Base-by-base conservation (phyloP, 2,888 invertebrate genomes). In the Caenorhabditis panamensis region DNA sequence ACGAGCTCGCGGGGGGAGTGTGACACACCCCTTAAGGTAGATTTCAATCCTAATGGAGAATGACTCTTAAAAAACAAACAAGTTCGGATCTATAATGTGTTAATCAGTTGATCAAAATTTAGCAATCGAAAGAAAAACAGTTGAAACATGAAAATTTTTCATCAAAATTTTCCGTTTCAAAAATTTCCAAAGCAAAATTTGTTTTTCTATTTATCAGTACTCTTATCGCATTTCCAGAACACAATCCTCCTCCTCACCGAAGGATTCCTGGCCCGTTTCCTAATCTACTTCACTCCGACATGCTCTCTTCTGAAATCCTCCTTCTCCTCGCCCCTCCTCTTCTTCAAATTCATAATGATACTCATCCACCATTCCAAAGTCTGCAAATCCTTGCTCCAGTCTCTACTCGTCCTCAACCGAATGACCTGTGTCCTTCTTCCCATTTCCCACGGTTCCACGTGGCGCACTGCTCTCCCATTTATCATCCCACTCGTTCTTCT, bases 381-480 rank as follows among this genome's bases (percentile, higher is more conserved):
- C 18, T 69, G 53, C 37, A 69, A 69, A 41, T 69, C 59, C 13
- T 1, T 69, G 6, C 18, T 69, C 6, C 69, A 69, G 28, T 51
- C 61, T n/a, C 20, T 69, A 13, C 31, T 69, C 11, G 69, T 69
- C 18, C 41, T 69, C 20, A 69, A 69, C 20, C 69, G 69, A 22
- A 69, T 69, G 69, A 69, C 69, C 11, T 69, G 53, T 53, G 69
- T 69, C 37, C 24, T 69, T 8, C 11, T 61, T 16, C 69, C 69
- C 0, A 36, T 69, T 3, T 13, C 3, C 13, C 69, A 69, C 18
- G 26, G 37, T 18, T 18, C 26, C 16, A 28, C 61, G 20, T 69
- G 69, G 69, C 61, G 36, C 9, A 2, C 9, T 8, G n/a, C 28
- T 1, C n/a, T 61, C 1, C 37, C 37, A 26, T 41, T 20, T 26